Evolutionary conservation across 2,888 invertebrate species (phyloP), one percentile per base, ranked within the genome.

Genomic region (Drosophila colorata): DNA sequence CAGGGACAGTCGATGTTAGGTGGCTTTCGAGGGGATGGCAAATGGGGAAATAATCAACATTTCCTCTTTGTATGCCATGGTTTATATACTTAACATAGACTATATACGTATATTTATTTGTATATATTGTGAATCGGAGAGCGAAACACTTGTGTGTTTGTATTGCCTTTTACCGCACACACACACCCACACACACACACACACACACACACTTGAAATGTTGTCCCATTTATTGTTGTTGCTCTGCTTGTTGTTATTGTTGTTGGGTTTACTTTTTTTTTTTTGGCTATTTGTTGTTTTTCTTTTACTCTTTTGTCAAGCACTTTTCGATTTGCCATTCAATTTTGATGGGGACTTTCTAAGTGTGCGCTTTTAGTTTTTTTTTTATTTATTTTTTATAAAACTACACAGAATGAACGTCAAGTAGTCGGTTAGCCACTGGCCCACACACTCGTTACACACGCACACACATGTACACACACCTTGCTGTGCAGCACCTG

Each of bases 281-380:
- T 53, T 57, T 72, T 57, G 57, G 23, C 44, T 44, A 46, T 60
- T 44, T 28, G 37, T 40, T 52, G 35, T 66, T 60, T 58, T 55
- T 57, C 46, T 61, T 44, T 63, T 23, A 46, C 40, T 72, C 60
- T 61, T 46, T 76, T 72, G 87, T 82, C 87, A 82, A 82, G 86
- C 80, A 86, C 80, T 82, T 82, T 75, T 82, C 83, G 71, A 86
- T 80, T 72, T 57, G 74, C 56, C 77, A 82, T 79, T 73, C 72
- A 79, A 73, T 80, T 74, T 60, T 16, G 66, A 51, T 69, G 58
- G 40, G 8, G 18, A 55, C 52, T 47, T 51, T 69, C 63, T 43
- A 16, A 51, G 53, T 56, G 49, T 31, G 16, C 38, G 44, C 47
- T 40, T 33, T 57, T 69, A 49, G 14, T 16, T 48, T 55, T 41